phyloP scores from a whole-genome alignment of 1,140 invertebrate species.

The Drosophila albomicans region DNA sequence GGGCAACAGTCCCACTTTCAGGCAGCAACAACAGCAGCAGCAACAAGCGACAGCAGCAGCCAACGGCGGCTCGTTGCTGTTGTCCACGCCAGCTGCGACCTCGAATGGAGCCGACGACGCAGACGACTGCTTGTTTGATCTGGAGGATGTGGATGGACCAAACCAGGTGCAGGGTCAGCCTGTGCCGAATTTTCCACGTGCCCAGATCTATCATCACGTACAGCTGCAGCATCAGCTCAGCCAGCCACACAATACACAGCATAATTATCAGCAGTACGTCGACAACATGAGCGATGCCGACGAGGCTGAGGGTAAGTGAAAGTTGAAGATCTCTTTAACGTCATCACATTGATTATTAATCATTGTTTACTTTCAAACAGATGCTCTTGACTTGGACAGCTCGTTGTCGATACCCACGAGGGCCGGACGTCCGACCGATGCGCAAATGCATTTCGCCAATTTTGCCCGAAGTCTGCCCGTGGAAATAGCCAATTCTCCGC shows the following conservation, averaged over 20 bases:
- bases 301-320: constrained; percentile 72
- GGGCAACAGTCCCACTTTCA: constrained; percentile 82
- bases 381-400: constrained; percentile 77
- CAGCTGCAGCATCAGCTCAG: constrained; percentile 49
- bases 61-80: constrained; percentile 13
- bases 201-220: constrained; percentile 30
- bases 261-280: constrained; percentile 45
- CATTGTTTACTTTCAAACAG: constrained; percentile 17
- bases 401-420: constrained; percentile 72
- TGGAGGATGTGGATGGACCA: constrained; percentile 74
- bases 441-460: constrained; percentile 53
- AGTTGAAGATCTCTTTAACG: no score
- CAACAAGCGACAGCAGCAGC: constrained; percentile 30
- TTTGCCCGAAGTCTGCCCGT: constrained; percentile 80
- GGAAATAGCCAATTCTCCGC: constrained; percentile 74
- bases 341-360: neutral
- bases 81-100: constrained; percentile 3
- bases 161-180: constrained; percentile 16
- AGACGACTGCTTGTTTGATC: constrained; percentile 79
- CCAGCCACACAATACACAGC: constrained; percentile 47
- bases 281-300: constrained; percentile 78
- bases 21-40: constrained; percentile 70
- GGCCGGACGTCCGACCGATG: constrained; percentile 28
- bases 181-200: constrained; percentile 12
- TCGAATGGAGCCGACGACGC: constrained; percentile 44